These are phyloP conservation scores for Platynereis dumerilii DNA, from an alignment of 2,888 invertebrate species.

Conservation along the genomic window DNA sequence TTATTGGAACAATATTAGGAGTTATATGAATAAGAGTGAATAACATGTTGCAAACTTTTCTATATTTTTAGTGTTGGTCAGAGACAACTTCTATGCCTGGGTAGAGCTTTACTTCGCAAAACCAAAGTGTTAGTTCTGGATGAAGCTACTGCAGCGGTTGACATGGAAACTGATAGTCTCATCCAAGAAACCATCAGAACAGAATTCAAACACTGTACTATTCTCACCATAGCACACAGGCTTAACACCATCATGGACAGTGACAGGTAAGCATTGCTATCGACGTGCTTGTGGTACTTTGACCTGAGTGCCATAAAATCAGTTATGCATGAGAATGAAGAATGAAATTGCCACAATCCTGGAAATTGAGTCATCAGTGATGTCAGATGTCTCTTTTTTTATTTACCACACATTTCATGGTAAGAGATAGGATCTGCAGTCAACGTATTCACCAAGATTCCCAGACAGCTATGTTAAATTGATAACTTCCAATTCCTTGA, in stretches of 20 bases:
- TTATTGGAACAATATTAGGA: too few relatives aligned
- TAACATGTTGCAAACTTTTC: too few relatives aligned
- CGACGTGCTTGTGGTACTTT: not conserved
- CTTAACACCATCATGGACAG: constrained; percentile 81
- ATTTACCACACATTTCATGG: too few relatives aligned
- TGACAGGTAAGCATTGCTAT: constrained; percentile 26
- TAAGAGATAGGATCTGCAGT: too few relatives aligned
- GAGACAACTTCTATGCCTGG: constrained; percentile 61
- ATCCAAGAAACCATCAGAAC: constrained; percentile 18
- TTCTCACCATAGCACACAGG: constrained; percentile 21
- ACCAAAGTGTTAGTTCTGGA: constrained; percentile 16
- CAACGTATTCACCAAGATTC: too few relatives aligned
- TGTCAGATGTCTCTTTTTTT: too few relatives aligned
- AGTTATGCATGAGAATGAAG: too few relatives aligned
- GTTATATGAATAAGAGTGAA: too few relatives aligned
- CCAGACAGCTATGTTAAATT: not conserved
- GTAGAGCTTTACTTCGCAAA: constrained; percentile 11
- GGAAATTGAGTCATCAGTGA: too few relatives aligned
- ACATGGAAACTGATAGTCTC: constrained; percentile 14
- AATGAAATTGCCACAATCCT: too few relatives aligned
- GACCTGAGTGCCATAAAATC: not conserved
- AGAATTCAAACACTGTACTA: constrained; percentile 12
- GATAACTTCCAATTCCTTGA: not conserved
- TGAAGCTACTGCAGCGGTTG: constrained; percentile 22
- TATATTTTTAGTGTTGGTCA: constrained; percentile 14